phyloP scores from a whole-genome alignment of 2,797 vertebrate species.

The Myotis pilosus region DNA sequence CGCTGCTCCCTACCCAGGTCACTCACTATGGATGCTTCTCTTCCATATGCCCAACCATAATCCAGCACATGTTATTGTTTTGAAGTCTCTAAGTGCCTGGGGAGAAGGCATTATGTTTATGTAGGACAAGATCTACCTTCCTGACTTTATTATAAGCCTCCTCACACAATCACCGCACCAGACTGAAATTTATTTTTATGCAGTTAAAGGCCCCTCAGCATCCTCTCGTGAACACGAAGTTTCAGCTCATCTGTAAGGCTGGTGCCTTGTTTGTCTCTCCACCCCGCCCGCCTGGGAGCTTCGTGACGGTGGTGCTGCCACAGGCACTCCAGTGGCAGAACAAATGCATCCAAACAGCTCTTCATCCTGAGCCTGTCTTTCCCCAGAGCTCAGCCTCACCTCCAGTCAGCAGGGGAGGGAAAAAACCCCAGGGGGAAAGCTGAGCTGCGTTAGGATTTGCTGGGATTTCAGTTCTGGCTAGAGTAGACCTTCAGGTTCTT shows the following conservation, averaged over 20 bases:
- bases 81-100: neutral
- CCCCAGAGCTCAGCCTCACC: constrained; percentile 49
- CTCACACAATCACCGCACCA: neutral
- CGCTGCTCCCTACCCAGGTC: neutral
- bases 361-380: constrained; percentile 53
- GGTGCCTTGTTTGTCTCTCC: neutral
- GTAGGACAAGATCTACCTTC: neutral
- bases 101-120: neutral
- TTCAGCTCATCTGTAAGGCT: neutral
- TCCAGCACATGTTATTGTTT: neutral
- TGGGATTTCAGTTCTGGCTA: constrained; percentile 55
- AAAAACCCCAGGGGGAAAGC: constrained; percentile 30
- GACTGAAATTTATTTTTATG: neutral
- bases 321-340: neutral
- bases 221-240: neutral
- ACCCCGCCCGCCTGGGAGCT: neutral
- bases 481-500: neutral
- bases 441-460: constrained; percentile 42
- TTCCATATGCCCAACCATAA: neutral
- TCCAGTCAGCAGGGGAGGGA: constrained; percentile 16
- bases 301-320: constrained; percentile 28
- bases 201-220: neutral
- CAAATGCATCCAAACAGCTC: constrained; percentile 45
- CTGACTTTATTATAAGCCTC: neutral
- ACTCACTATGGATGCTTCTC: neutral